phyloP scores from a whole-genome alignment of 2,797 vertebrate genomes.

The Notolabrus celidotus region DNA sequence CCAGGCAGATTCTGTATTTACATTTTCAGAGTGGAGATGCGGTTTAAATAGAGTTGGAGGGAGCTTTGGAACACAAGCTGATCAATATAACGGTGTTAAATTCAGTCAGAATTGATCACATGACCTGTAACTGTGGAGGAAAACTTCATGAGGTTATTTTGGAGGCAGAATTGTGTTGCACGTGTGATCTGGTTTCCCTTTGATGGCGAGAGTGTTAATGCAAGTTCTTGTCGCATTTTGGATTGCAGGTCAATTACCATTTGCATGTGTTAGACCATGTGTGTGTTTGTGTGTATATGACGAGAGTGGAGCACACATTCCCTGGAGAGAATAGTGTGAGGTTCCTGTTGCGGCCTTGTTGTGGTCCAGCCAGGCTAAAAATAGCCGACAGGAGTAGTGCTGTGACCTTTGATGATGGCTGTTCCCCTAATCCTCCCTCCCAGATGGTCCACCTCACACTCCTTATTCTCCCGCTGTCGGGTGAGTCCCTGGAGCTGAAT shows the following conservation, averaged over 20 bases:
- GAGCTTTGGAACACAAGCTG: not conserved
- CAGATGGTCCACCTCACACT: constrained; percentile 56
- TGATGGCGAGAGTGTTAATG: constrained; percentile 39
- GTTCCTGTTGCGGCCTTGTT: constrained; percentile 65
- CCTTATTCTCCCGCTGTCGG: constrained; percentile 27
- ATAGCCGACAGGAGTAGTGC: constrained; percentile 66
- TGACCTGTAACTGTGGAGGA: constrained; percentile 1
- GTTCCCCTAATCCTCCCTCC: constrained; percentile 56
- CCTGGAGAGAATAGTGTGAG: constrained; percentile 49
- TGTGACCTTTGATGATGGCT: constrained; percentile 66
- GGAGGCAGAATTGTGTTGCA: constrained; percentile 9
- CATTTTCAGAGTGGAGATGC: not conserved
- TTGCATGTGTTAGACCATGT: not conserved
- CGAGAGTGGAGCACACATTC: constrained; percentile 33
- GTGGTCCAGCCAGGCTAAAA: constrained; percentile 69
- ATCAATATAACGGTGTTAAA: not conserved
- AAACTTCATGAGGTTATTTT: constrained; percentile 32
- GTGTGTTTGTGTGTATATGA: constrained; percentile 5
- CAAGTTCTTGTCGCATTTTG: constrained; percentile 40
- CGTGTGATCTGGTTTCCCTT: constrained; percentile 30
- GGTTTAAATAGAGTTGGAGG: not conserved
- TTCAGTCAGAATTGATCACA: not conserved
- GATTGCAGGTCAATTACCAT: constrained; percentile 47
- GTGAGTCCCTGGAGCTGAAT: constrained; percentile 28
- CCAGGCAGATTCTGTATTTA: constrained; percentile 1